Base-by-base conservation (phyloP, 2,888 invertebrate genomes). In the Chrysomela aeneicollis region DNA sequence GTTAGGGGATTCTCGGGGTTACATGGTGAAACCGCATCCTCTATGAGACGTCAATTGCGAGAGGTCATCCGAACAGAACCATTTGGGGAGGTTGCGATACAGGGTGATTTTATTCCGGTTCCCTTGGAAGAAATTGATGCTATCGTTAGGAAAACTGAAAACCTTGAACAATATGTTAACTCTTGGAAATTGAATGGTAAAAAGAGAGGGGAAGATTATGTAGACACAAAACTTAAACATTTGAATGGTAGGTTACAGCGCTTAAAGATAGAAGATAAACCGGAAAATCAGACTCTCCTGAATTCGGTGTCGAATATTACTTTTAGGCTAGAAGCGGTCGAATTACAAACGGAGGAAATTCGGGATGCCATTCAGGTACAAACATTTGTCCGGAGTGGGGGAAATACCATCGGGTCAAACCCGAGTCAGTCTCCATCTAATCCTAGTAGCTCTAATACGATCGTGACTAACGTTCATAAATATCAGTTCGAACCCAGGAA, bases 161-260 rank as follows among this genome's bases (percentile, higher is more conserved):
- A 12, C 9, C 6, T 53, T 2, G 53, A 53, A 26, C 12, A 32
- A 17, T 32, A 53, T 53, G n/a, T 53, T 8, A 26, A 12, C 15
- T 53, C 53, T 10, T 53, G 53, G 0, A 30, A 53, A n/a, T n/a
- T n/a, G n/a, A n/a, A n/a, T n/a, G n/a, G n/a, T n/a, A n/a, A n/a
- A n/a, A n/a, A n/a, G n/a, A n/a, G n/a, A n/a, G n/a, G n/a, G n/a
- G n/a, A n/a, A n/a, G n/a, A n/a, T n/a, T n/a, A n/a, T 26, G 12
- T 35, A 32, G 15, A 54, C 9, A 54, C 35, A 2, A 54, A 54
- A 32, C n/a, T 54, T 0, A 30, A 54, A 54, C 54, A 32, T 35
- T 19, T 54, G 3, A 32, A 54, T 54, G 32, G 32, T 2, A 32
- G 54, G 18, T 12, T 54, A 32, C n/a, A 32, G 32, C n/a, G 54